These are phyloP conservation scores for Caenorhabditis sinica DNA, from an alignment of 2,888 invertebrate genomes.

Conservation along the genomic window DNA sequence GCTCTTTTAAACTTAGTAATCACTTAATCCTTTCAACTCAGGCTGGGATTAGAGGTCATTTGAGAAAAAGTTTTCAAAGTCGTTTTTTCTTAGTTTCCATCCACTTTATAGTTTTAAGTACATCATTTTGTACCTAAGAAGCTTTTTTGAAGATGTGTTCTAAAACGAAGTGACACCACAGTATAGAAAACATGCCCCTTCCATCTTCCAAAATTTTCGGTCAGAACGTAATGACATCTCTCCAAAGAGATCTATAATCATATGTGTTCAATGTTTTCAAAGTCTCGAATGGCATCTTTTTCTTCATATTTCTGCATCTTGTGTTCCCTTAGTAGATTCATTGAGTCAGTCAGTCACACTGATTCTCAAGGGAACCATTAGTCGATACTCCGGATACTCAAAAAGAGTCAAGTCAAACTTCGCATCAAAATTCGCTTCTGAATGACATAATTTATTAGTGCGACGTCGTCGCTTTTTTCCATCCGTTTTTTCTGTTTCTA, in stretches of 20 bases:
- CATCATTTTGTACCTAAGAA: background rate
- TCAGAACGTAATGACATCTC: slow-evolving; percentile 5
- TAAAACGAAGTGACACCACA: too few species aligned
- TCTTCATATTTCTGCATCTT: slow-evolving; percentile 13
- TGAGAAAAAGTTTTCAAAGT: background rate
- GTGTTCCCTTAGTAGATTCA: slow-evolving; percentile 28
- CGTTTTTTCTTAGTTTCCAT: background rate
- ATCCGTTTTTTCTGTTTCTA: background rate
- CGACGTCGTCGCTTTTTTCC: slow-evolving; percentile 11
- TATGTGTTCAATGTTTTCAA: slow-evolving; percentile 24
- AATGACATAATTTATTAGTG: slow-evolving; percentile 52
- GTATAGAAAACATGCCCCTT: background rate
- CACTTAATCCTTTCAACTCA: slow-evolving; percentile 13
- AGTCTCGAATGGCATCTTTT: background rate
- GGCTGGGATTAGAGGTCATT: slow-evolving; percentile 4
- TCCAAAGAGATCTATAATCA: slow-evolving; percentile 24
- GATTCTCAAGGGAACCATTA: slow-evolving; percentile 47
- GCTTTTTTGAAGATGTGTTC: background rate
- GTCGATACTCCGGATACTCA: slow-evolving; percentile 34
- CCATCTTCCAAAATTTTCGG: background rate
- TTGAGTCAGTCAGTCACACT: too few species aligned
- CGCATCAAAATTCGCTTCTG: slow-evolving; percentile 33
- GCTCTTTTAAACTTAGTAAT: slow-evolving; percentile 14
- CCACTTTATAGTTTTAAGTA: too few species aligned
- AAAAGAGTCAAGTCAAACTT: slow-evolving; percentile 20